Evolutionary conservation across 2,888 invertebrate genomes (phyloP).

Genomic region (Andrena bucephala): DNA sequence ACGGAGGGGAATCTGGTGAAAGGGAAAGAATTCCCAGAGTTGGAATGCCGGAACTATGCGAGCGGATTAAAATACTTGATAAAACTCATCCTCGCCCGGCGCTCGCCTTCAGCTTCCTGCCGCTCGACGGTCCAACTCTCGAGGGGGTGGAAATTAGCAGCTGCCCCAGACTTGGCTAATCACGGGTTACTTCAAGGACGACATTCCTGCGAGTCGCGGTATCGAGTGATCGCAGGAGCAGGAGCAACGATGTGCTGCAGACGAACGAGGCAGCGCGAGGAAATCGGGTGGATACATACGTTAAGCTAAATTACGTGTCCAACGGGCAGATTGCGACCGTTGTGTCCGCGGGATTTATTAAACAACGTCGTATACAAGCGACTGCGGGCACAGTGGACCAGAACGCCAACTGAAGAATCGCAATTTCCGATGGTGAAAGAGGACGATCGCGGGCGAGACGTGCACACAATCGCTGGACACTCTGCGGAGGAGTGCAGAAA

Average conservation of each 20-base stretch:
- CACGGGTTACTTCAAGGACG: not conserved
- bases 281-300: constrained; percentile 71
- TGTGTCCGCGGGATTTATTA: constrained; percentile 72
- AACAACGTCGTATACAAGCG: constrained; percentile 63
- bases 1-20: constrained; percentile 11
- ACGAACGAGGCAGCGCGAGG: constrained; percentile 76
- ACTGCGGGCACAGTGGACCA: constrained; percentile 10
- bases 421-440: constrained; percentile 60
- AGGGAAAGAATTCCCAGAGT: constrained; percentile 31
- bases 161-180: not conserved
- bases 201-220: not conserved
- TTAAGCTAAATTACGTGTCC: constrained; percentile 74
- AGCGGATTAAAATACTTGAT: constrained; percentile 49
- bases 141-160: constrained; percentile 1
- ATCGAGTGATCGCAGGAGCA: not conserved
- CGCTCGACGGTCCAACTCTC: not conserved
- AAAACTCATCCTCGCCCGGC: constrained; percentile 8
- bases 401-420: constrained; percentile 51
- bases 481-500: constrained; percentile 34
- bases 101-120: not conserved
- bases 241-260: constrained; percentile 70
- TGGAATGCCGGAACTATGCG: constrained; percentile 44
- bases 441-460: constrained; percentile 41
- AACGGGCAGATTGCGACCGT: constrained; percentile 66
- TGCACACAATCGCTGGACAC: constrained; percentile 30